Evolutionary conservation across 1,140 invertebrate genomes (phyloP).

Genomic region (Sminthurides bifidus): DNA sequence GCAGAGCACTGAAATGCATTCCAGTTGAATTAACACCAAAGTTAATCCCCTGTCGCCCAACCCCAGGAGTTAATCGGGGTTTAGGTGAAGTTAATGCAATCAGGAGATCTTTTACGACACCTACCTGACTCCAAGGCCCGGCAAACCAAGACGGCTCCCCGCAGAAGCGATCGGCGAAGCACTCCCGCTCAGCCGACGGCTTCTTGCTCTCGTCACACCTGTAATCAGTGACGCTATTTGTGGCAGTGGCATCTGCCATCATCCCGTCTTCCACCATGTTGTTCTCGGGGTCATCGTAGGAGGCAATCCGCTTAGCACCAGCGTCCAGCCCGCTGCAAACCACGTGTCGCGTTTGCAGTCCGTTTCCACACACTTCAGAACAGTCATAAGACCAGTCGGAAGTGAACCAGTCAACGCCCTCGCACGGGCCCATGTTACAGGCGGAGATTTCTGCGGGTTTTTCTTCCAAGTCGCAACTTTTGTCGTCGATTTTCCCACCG

Average conservation of each 20-base stretch:
- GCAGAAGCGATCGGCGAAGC: slow-evolving; percentile 49
- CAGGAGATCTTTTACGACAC: too few relatives aligned
- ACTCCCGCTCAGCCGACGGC: slow-evolving; percentile 47
- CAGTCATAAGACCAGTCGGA: slow-evolving; percentile 34
- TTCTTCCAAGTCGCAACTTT: slow-evolving; percentile 33
- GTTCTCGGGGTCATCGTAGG: slow-evolving; percentile 10
- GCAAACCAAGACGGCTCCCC: slow-evolving; percentile 51
- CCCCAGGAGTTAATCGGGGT: too few relatives aligned
- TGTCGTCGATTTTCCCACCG: slow-evolving; percentile 27
- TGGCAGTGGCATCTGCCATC: slow-evolving; percentile 19
- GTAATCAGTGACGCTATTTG: slow-evolving; percentile 8
- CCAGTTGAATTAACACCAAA: not conserved
- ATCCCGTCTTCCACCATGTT: slow-evolving; percentile 33
- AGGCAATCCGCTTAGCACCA: not conserved
- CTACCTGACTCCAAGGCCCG: slow-evolving; percentile 52
- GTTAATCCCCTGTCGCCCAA: too few relatives aligned
- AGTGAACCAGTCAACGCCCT: slow-evolving; percentile 29
- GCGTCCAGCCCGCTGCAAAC: slow-evolving; percentile 45
- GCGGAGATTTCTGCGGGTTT: slow-evolving; percentile 36
- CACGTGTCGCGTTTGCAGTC: slow-evolving; percentile 50
- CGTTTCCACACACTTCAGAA: slow-evolving; percentile 47
- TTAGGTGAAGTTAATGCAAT: too few relatives aligned
- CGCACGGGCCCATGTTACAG: slow-evolving; percentile 41
- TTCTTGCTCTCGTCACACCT: slow-evolving; percentile 42
- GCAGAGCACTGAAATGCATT: slow-evolving; percentile 37